Base-by-base conservation (phyloP, 2,888 invertebrate genomes). In the Amiota communis region DNA sequence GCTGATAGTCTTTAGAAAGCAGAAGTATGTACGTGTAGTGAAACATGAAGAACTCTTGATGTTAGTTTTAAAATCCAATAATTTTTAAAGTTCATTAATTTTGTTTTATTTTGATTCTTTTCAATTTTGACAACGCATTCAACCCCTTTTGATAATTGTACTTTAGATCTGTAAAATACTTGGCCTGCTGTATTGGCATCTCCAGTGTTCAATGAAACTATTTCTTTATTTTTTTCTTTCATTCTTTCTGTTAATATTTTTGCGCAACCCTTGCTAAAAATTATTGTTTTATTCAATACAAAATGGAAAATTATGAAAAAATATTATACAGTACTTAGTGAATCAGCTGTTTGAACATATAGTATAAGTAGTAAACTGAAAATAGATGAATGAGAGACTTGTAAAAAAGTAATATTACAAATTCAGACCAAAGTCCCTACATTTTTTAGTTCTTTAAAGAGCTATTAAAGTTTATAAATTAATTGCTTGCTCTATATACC, bases 191-290 rank as follows among this genome's bases (percentile, higher is more conserved):
- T 36, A 36, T 36, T 36, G 36, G 36, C 36, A 36, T 36, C 36
- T 36, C 36, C 36, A 36, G 6, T 36, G 36, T 36, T 36, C 36
- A 36, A 36, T 36, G 36, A 36, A 36, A 36, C 36, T 36, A 68
- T 59, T 71, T 72, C 74, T 72, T 74, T 75, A 56, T 59, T 36
- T n/a, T 53, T 61, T 74, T 76, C 69, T 71, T 76, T n/a, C 59
- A 57, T 74, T 76, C 69, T 71, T 76, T 73, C 69, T 13, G 56
- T 72, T 74, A 71, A 23, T 23, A 48, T 36, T 23, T 77, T 75
- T 78, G 77, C 69, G 77, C 83, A 79, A 81, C 83, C 80, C 81
- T 73, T 72, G 53, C 67, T 2, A 56, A 56, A 1, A 53, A 56
- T 36, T 6, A 6, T 36, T 36, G 36, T 36, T 36, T 4, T 36